These are phyloP conservation scores for Ormyrus pomaceus DNA, from an alignment of 2,888 invertebrate species.

Conservation along the genomic window DNA sequence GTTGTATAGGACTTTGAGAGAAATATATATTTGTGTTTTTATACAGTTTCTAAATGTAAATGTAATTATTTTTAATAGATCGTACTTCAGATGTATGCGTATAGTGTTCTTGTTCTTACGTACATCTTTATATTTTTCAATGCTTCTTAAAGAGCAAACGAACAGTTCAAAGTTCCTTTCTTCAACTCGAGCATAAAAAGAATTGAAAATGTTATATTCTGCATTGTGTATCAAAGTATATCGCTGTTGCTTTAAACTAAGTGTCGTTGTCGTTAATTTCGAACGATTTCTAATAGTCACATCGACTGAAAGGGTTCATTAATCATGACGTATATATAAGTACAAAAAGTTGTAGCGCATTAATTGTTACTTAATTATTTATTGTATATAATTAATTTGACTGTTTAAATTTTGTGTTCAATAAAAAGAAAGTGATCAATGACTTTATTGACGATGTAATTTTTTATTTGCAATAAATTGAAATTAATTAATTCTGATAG, in stretches of 20 bases:
- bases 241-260: too few species aligned
- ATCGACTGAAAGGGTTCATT: constrained; percentile 18
- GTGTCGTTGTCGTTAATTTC: neutral
- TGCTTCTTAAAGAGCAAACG: too few species aligned
- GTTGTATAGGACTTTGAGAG: neutral
- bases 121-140: too few species aligned
- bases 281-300: neutral
- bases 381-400: constrained; percentile 32
- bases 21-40: constrained; percentile 9
- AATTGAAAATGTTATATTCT: too few species aligned
- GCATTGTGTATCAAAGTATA: too few species aligned
- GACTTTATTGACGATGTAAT: constrained; percentile 39
- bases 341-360: constrained; percentile 43
- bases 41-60: constrained; percentile 3
- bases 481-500: constrained; percentile 15
- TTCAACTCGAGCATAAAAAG: too few species aligned
- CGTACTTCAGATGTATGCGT: neutral
- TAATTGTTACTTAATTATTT: constrained; percentile 39
- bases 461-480: constrained; percentile 45
- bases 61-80: neutral
- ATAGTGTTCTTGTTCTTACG: too few species aligned
- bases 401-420: constrained; percentile 37
- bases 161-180: too few species aligned
- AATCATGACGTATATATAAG: constrained; percentile 13
- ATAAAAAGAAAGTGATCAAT: neutral